These are phyloP conservation scores for Falco columbarius DNA, from an alignment of 2,797 vertebrate genomes.

Conservation along the genomic window DNA sequence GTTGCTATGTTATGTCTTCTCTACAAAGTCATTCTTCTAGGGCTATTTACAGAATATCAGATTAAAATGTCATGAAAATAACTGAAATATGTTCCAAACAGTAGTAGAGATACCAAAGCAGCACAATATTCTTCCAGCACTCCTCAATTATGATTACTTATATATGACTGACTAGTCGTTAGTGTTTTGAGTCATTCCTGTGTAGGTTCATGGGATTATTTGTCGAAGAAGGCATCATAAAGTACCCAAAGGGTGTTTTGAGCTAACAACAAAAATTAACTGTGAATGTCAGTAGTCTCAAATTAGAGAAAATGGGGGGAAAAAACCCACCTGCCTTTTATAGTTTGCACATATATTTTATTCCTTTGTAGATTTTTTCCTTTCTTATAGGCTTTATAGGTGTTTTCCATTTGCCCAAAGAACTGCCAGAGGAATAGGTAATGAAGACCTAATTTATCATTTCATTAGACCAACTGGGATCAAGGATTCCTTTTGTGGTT, in stretches of 20 bases:
- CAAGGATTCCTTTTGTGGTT: constrained; percentile 54
- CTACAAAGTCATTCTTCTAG: background rate
- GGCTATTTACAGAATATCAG: constrained; percentile 6
- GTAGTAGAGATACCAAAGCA: background rate
- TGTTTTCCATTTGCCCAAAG: constrained; percentile 33
- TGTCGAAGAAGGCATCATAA: background rate
- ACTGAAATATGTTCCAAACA: background rate
- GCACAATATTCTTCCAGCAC: background rate
- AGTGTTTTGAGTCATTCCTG: background rate
- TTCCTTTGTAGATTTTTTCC: background rate
- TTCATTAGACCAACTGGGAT: constrained; percentile 35
- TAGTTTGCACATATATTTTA: background rate
- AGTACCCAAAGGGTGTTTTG: background rate
- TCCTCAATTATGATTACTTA: background rate
- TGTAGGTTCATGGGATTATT: background rate
- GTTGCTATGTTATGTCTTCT: background rate
- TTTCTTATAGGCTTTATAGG: background rate
- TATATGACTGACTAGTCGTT: background rate
- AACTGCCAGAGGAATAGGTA: constrained; percentile 27
- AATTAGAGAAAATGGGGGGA: background rate
- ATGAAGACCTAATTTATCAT: constrained; percentile 38
- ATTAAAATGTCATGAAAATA: constrained; percentile 4
- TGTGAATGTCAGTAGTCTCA: background rate
- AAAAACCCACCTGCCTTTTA: background rate
- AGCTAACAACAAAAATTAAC: background rate